Percentiles rank a stretch among this genome's conserved stretches.
Evolutionary conservation across 2,797 vertebrate species (phyloP).

Genomic region (Lutra lutra): DNA sequence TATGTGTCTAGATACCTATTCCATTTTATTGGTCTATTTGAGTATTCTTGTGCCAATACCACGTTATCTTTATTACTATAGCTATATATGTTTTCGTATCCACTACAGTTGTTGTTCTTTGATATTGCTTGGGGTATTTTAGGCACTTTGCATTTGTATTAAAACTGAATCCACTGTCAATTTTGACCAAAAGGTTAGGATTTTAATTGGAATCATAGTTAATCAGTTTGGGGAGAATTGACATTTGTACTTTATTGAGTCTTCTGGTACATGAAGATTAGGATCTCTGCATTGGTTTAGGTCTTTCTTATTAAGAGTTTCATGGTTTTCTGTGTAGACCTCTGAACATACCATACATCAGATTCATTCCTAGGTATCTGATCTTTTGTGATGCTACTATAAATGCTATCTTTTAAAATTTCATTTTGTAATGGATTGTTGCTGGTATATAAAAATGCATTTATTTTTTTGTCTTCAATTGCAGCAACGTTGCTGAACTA

Average conservation of each 20-base stretch:
- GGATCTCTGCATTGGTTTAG: not conserved
- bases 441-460: not conserved
- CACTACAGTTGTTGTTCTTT: not conserved
- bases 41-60: not conserved
- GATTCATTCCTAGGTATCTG: not conserved
- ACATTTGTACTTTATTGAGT: not conserved
- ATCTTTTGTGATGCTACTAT: not conserved
- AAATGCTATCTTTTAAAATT: constrained; percentile 3
- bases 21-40: not conserved
- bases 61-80: not conserved
- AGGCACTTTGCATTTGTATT: not conserved
- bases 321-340: not conserved
- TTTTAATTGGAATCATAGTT: constrained; percentile 22
- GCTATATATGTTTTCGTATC: not conserved
- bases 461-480: not conserved
- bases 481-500: not conserved
- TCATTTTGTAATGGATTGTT: not conserved
- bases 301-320: not conserved
- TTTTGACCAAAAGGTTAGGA: not conserved
- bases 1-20: not conserved
- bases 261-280: not conserved
- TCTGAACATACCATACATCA: not conserved
- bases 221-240: not conserved
- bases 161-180: not conserved
- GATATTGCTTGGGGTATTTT: constrained; percentile 9